Percentiles rank a stretch among this genome's conserved stretches.
phyloP scores from a whole-genome alignment of 2,797 vertebrate genomes.

The Megaceryle alcyon region DNA sequence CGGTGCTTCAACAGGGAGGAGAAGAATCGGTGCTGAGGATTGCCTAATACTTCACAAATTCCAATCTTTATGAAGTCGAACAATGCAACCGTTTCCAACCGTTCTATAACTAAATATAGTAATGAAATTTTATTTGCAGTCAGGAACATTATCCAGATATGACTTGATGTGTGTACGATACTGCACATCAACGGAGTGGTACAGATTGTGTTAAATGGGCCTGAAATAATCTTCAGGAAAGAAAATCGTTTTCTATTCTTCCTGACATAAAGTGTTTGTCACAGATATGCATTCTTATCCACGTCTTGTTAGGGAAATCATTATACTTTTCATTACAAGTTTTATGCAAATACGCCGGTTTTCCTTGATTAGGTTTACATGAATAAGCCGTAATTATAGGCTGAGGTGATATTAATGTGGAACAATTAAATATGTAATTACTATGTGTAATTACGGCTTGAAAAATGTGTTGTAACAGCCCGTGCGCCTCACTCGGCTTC shows the following conservation, averaged over 20 bases:
- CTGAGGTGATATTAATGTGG: slow-evolving; percentile 75
- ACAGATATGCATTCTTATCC: slow-evolving; percentile 70
- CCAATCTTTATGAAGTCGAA: slow-evolving; percentile 62
- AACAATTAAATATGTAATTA: slow-evolving; percentile 75
- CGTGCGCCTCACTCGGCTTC: neutral
- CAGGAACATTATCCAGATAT: slow-evolving; percentile 62
- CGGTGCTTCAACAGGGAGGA: neutral
- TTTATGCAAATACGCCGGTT: slow-evolving; percentile 72
- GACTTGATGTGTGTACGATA: slow-evolving; percentile 70
- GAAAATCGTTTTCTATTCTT: slow-evolving; percentile 82
- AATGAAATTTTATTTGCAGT: slow-evolving; percentile 75
- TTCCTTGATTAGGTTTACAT: slow-evolving; percentile 78
- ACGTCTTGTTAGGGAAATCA: slow-evolving; percentile 75
- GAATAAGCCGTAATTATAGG: slow-evolving; percentile 66
- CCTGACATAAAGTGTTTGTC: slow-evolving; percentile 80
- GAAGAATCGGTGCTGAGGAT: neutral
- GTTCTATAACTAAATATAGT: slow-evolving; percentile 73
- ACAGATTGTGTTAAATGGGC: slow-evolving; percentile 93
- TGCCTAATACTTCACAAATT: slow-evolving; percentile 8
- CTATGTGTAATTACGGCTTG: slow-evolving; percentile 50
- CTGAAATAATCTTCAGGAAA: slow-evolving; percentile 87
- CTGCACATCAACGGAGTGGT: slow-evolving; percentile 82
- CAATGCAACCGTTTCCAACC: slow-evolving; percentile 45
- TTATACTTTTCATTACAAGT: slow-evolving; percentile 76
- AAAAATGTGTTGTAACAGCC: neutral